Evolutionary conservation across 2,888 invertebrate genomes (phyloP).

Genomic region (Sinodicranocentrus sp.): DNA sequence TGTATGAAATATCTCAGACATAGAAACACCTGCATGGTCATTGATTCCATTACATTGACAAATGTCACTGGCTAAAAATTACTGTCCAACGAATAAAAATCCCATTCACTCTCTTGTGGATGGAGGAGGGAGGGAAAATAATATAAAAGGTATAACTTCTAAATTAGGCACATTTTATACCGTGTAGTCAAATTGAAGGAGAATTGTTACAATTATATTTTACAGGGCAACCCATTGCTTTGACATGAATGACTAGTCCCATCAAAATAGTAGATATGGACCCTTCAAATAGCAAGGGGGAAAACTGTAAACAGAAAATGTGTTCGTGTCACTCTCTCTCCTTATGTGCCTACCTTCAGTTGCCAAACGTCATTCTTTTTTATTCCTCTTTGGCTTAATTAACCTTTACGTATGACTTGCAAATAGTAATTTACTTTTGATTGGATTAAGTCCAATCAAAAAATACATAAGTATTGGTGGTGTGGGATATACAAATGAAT

Average conservation of each 20-base stretch:
- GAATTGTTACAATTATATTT: neutral
- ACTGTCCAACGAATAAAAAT: slow-evolving; percentile 35
- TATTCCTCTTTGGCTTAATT: slow-evolving; percentile 34
- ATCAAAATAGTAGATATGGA: neutral
- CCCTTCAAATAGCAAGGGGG: too few species aligned
- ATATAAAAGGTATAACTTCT: neutral
- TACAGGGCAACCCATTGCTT: neutral
- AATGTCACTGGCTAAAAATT: slow-evolving; percentile 46
- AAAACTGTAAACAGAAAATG: too few species aligned
- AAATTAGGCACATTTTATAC: neutral
- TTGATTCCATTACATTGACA: slow-evolving; percentile 54
- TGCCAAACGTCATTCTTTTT: neutral
- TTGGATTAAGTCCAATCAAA: slow-evolving; percentile 40
- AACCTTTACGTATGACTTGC: slow-evolving; percentile 41
- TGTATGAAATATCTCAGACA: neutral
- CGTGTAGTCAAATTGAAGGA: neutral
- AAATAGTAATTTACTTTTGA: slow-evolving; percentile 53
- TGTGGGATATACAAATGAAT: neutral
- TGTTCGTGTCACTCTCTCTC: neutral
- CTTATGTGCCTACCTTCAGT: neutral
- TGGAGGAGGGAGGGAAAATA: neutral
- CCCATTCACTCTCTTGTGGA: neutral
- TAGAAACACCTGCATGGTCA: slow-evolving; percentile 27
- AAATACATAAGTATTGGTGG: neutral
- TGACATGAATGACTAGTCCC: slow-evolving; percentile 13